Conservation (phyloP, 2,888 invertebrate genomes). For the Acanthococcus lagerstroemiae region DNA sequence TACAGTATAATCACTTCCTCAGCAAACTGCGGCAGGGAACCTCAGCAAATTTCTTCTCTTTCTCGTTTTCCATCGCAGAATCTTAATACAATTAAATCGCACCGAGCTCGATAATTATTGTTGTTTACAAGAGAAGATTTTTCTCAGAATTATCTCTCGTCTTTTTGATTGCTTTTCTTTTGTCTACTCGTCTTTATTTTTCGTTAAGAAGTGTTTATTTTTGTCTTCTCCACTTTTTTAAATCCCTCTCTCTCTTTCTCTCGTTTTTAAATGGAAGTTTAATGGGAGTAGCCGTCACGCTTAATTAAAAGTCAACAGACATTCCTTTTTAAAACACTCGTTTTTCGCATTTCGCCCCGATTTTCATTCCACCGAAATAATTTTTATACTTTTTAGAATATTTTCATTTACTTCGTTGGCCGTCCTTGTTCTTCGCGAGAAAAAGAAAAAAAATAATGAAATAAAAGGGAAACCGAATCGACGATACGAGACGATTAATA, state of each 20-base stretch:
- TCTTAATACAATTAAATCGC: too few relatives aligned
- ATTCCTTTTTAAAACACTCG: neutral
- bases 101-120: constrained; percentile 20
- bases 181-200: too few relatives aligned
- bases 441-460: too few relatives aligned
- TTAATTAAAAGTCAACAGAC: constrained; percentile 25
- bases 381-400: neutral
- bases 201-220: too few relatives aligned
- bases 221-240: constrained; percentile 6
- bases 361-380: neutral
- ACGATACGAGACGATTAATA: too few relatives aligned
- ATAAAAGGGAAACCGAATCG: too few relatives aligned
- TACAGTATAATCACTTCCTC: too few relatives aligned
- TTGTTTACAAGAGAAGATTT: constrained; percentile 12
- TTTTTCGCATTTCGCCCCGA: neutral
- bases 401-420: neutral
- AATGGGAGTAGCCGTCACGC: constrained; percentile 25
- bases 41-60: too few relatives aligned
- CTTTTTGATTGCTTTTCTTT: constrained; percentile 8
- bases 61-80: too few relatives aligned
- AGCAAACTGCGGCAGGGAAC: too few relatives aligned
- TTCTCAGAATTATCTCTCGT: constrained; percentile 16
- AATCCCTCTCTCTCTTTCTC: neutral
- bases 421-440: neutral
- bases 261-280: constrained; percentile 20